Percentiles rank a stretch among this genome's conserved stretches.
Evolutionary conservation across 2,113 vertebrate species (phyloP).

Genomic region (Pipa parva): DNA sequence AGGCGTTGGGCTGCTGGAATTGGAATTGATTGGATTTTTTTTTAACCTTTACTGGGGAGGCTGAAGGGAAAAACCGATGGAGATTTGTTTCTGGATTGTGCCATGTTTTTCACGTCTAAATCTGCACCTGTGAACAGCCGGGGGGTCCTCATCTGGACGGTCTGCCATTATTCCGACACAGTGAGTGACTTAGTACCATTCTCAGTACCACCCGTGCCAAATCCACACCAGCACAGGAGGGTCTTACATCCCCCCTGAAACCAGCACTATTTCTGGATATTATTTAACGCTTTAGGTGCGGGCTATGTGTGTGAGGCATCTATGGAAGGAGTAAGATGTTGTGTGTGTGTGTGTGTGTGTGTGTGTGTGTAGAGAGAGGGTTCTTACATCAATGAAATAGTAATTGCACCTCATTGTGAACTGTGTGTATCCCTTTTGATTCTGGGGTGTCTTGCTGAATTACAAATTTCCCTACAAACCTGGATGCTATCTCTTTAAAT

Average conservation of each 20-base stretch:
- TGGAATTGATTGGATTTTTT: no score
- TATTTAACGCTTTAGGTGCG: background rate
- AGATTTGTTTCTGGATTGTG: constrained; percentile 77
- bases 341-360: background rate
- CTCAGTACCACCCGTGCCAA: background rate
- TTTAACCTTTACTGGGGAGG: constrained; percentile 52
- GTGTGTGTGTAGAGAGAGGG: background rate
- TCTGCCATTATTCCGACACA: constrained; percentile 56
- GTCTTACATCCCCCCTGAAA: background rate
- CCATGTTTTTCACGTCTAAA: constrained; percentile 50
- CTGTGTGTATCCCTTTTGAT: no score
- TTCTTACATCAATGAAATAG: no score
- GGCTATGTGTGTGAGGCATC: no score
- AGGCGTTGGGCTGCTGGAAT: constrained; percentile 42
- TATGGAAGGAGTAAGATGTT: no score
- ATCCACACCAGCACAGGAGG: background rate
- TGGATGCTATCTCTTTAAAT: no score
- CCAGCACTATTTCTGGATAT: background rate
- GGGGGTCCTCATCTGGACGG: constrained; percentile 65
- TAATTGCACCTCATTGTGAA: no score
- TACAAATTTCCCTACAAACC: no score
- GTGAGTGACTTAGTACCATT: constrained; percentile 61
- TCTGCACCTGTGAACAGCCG: constrained; percentile 47
- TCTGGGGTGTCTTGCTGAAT: no score
- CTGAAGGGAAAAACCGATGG: constrained; percentile 59